Conservation (phyloP, 1,140 invertebrate genomes). For the Oncopeltus fasciatus region DNA sequence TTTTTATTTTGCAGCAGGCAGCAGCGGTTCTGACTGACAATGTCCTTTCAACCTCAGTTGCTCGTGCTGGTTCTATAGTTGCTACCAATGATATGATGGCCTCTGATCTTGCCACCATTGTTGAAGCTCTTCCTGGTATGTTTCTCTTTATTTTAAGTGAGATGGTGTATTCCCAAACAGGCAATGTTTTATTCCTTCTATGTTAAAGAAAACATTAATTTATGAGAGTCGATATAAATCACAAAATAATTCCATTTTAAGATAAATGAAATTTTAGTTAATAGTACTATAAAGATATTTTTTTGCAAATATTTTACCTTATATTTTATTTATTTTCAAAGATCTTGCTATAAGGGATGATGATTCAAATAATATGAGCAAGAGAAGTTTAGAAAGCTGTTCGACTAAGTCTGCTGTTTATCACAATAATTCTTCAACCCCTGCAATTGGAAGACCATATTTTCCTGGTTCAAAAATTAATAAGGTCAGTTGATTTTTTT, state of each 20-base stretch:
- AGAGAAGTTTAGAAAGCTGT: conserved; percentile 3
- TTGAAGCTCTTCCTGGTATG: conserved; percentile 50
- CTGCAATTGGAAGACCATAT: conserved; percentile 7
- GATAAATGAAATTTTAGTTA: not conserved
- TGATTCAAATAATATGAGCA: conserved; percentile 11
- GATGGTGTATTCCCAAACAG: no score
- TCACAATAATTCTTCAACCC: conserved; percentile 5
- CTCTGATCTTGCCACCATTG: conserved; percentile 64
- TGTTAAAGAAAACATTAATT: no score
- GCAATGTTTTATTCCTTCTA: no score
- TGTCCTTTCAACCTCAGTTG: conserved; percentile 66
- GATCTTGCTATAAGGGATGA: not conserved
- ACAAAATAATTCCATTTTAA: no score
- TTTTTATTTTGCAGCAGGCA: conserved; percentile 45
- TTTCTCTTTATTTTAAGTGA: conserved; percentile 1
- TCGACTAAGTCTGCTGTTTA: conserved; percentile 3
- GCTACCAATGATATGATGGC: conserved; percentile 25
- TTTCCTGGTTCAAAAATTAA: conserved; percentile 17
- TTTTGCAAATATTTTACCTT: not conserved
- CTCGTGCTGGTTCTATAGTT: conserved; percentile 59
- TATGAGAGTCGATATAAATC: no score
- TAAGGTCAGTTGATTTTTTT: conserved; percentile 12
- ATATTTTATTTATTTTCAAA: no score
- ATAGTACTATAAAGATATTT: not conserved
- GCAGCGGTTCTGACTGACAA: conserved; percentile 81